Conservation (phyloP, 2,888 invertebrate genomes). For the Rugalucina vietnamica region DNA sequence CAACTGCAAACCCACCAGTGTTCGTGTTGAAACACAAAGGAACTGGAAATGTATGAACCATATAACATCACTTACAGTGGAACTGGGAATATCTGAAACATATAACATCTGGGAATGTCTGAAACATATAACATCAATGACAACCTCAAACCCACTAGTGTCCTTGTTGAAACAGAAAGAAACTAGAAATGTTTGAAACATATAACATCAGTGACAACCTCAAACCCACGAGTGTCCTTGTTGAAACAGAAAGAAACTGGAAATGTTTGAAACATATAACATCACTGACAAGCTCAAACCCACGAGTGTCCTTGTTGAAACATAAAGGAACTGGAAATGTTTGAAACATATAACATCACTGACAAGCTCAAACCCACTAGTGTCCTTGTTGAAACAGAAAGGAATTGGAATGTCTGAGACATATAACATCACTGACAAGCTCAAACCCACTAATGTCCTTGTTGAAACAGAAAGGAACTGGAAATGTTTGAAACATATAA, state of each 20-base stretch:
- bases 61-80: conserved; percentile 80
- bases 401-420: too few relatives aligned
- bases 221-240: conserved; percentile 81
- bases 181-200: conserved; percentile 81
- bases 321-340: conserved; percentile 81
- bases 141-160: conserved; percentile 82
- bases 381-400: too few relatives aligned
- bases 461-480: conserved; percentile 81
- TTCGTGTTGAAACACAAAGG: conserved; percentile 81
- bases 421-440: conserved; percentile 78
- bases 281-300: conserved; percentile 81
- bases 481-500: conserved; percentile 81
- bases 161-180: conserved; percentile 81
- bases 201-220: conserved; percentile 80
- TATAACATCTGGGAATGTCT: conserved; percentile 82
- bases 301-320: conserved; percentile 81
- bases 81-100: conserved; percentile 82
- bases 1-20: conserved; percentile 82
- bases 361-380: too few relatives aligned
- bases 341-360: too few relatives aligned
- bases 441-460: conserved; percentile 82
- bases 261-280: conserved; percentile 79
- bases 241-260: conserved; percentile 82
- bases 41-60: conserved; percentile 81
- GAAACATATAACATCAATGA: conserved; percentile 74